Conservation (phyloP, 1,140 invertebrate genomes). For the Grapholita molesta region DNA sequence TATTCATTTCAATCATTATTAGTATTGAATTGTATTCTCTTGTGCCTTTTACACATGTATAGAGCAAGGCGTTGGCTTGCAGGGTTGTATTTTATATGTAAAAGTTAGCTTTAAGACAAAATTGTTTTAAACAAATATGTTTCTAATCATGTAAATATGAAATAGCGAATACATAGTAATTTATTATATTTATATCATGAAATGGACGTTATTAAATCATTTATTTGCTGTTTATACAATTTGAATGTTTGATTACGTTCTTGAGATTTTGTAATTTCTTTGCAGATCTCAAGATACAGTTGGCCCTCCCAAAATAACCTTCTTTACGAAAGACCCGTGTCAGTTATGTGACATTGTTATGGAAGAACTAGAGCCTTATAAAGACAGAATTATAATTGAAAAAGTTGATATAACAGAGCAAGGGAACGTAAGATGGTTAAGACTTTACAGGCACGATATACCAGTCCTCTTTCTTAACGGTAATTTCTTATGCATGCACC, state of each 20-base stretch:
- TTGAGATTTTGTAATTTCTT: slow-evolving; percentile 40
- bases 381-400: slow-evolving; percentile 80
- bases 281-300: slow-evolving; percentile 55
- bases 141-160: slow-evolving; percentile 14
- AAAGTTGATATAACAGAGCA: slow-evolving; percentile 87
- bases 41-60: slow-evolving; percentile 34
- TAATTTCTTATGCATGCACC: slow-evolving; percentile 91
- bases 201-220: slow-evolving; percentile 9
- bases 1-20: slow-evolving; percentile 3
- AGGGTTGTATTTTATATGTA: slow-evolving; percentile 26
- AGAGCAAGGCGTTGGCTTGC: slow-evolving; percentile 21
- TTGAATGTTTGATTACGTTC: slow-evolving; percentile 21
- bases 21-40: slow-evolving; percentile 19
- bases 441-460: slow-evolving; percentile 91
- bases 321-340: slow-evolving; percentile 91
- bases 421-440: slow-evolving; percentile 85
- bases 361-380: slow-evolving; percentile 81
- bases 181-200: slow-evolving; percentile 11
- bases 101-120: slow-evolving; percentile 16
- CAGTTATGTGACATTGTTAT: slow-evolving; percentile 89
- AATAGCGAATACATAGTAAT: not conserved
- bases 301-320: slow-evolving; percentile 79
- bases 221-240: slow-evolving; percentile 12
- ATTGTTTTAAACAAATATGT: slow-evolving; percentile 5
- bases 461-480: slow-evolving; percentile 92